phyloP scores from a whole-genome alignment of 2,113 vertebrate species.

The Herpetotheres cachinnans region DNA sequence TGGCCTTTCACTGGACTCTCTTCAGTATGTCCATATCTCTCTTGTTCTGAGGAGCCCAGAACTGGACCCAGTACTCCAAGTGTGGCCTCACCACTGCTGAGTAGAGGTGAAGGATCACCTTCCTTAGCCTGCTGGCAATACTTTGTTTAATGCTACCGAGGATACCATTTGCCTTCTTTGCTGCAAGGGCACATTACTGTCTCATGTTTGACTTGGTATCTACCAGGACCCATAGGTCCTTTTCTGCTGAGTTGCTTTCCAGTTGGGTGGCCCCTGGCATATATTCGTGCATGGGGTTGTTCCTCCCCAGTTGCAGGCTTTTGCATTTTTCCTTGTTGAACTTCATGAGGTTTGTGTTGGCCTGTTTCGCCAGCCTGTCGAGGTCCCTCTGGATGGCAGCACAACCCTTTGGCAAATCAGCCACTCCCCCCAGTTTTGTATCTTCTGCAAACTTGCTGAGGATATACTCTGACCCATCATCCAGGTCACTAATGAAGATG shows the following conservation, averaged over 20 bases:
- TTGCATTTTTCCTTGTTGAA: neutral
- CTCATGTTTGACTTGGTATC: neutral
- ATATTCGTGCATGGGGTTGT: neutral
- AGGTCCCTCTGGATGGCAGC: too few species aligned
- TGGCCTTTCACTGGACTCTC: neutral
- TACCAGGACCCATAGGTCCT: neutral
- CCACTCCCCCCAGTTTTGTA: too few species aligned
- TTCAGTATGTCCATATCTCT: neutral
- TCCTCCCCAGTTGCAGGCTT: neutral
- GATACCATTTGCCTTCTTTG: neutral
- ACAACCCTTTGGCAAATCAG: too few species aligned
- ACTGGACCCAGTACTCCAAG: neutral
- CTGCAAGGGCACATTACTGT: neutral
- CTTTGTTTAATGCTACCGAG: neutral
- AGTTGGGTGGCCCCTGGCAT: neutral
- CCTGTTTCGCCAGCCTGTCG: too few species aligned
- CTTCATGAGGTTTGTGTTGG: too few species aligned
- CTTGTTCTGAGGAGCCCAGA: neutral
- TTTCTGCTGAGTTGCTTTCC: neutral
- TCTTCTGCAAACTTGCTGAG: too few species aligned
- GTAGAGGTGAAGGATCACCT: neutral
- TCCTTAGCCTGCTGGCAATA: neutral
- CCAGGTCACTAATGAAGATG: neutral
- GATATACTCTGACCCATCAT: too few species aligned
- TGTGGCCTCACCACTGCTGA: neutral